These are phyloP conservation scores for Brachyptera risi DNA, from an alignment of 2,888 invertebrate genomes.

Conservation along the genomic window DNA sequence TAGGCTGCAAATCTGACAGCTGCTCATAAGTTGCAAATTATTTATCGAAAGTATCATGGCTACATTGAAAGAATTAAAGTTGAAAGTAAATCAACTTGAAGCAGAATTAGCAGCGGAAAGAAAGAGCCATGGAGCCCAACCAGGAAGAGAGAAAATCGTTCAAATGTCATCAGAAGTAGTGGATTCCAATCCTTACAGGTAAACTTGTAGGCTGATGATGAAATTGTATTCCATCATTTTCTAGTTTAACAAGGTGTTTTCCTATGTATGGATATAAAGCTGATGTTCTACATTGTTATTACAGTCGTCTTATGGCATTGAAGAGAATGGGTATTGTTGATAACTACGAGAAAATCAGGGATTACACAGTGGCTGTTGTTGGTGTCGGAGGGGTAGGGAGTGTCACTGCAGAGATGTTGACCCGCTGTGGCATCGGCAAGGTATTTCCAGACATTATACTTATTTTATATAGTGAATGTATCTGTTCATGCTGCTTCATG, in stretches of 20 bases:
- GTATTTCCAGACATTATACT: constrained; percentile 44
- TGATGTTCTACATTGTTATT: constrained; percentile 42
- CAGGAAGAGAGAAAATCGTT: constrained; percentile 64
- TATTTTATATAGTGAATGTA: neutral
- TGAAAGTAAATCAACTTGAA: constrained; percentile 61
- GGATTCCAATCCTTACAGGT: constrained; percentile 98
- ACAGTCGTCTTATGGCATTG: constrained; percentile 94
- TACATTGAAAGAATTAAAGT: constrained; percentile 56
- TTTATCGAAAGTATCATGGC: constrained; percentile 47
- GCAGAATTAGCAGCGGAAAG: constrained; percentile 54
- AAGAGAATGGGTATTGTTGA: constrained; percentile 99
- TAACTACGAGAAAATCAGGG: constrained; percentile 91
- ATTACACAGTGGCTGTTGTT: constrained; percentile 86
- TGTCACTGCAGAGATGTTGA: constrained; percentile 99
- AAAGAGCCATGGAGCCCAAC: constrained; percentile 43
- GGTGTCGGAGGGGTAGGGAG: constrained; percentile 99
- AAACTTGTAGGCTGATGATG: constrained; percentile 33
- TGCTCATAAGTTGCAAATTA: neutral
- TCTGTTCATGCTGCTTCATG: neutral
- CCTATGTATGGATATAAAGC: no score
- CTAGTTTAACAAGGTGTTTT: no score
- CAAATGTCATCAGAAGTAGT: constrained; percentile 95
- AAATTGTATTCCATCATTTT: no score
- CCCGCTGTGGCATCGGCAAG: constrained; percentile 96
- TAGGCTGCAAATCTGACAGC: constrained; percentile 12